Base-by-base conservation (phyloP, 1,140 invertebrate species). In the Argopecten irradians region DNA sequence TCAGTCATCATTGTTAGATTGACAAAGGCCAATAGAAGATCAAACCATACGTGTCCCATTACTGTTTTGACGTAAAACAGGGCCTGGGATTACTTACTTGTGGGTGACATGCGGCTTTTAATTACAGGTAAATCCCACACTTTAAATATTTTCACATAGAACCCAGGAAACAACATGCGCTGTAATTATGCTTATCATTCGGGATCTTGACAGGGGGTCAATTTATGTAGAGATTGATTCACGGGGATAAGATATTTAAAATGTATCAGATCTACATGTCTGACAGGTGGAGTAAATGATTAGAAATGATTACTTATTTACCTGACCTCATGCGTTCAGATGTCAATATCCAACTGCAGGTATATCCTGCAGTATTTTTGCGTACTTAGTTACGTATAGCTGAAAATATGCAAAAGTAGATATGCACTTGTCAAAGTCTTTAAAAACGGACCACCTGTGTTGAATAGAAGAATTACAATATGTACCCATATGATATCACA, bases 31-130 rank as follows among this genome's bases (percentile, higher is more conserved):
- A 5, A n/a, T 55, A 71, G 22, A 11, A 28, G 55, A 71, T 71
- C 55, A 71, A 71, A 71, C n/a, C 55, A 71, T n/a, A 28, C 8
- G 55, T 71, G 55, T 71, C 55, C 28, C 28, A 71, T 71, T 71
- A 71, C 55, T 71, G 55, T 71, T 5, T 5, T 28, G 55, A 71
- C 55, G 55, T 71, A 71, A 71, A 71, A n/a, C 55, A 71, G 55
- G 55, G 55, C 55, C 55, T 71, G n/a, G 55, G 55, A 71, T 71
- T 71, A 71, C 28, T 71, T 71, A n/a, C 28, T 71, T 71, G 55
- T 71, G n/a, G 8, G 55, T 71, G 55, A 28, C 55, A 71, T 71
- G 55, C 1, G 55, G 55, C 1, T 16, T 71, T n/a, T 71, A 71
- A 71, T 71, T 71, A 71, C 55, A 71, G n/a, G n/a, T 71, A n/a